Base-by-base conservation (phyloP, 2,888 invertebrate genomes). In the Apamea sordens region DNA sequence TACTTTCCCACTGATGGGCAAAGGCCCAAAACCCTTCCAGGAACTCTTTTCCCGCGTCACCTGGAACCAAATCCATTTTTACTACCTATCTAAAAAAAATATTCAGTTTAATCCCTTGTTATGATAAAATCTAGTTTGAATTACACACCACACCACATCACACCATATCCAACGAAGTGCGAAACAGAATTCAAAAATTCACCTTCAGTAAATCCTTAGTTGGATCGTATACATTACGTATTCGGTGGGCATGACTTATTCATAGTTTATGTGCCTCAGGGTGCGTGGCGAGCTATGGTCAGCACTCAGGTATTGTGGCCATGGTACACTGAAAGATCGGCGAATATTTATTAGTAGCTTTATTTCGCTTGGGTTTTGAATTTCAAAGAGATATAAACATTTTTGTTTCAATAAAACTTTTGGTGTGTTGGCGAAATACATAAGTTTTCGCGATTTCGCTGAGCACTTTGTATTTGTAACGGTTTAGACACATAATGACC, bases 201-300 rank as follows among this genome's bases (percentile, higher is more conserved):
- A 84, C 77, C 86, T 83, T 28, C 87, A 89, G 89, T 89, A 91
- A 91, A 91, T 89, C 88, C 84, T 86, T 73, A 79, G 75, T 76
- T 86, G 81, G 87, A 89, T 81, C 86, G 87, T 87, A 86, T 89
- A 83, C 90, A 90, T 92, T 89, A 85, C 86, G 86, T 89, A 91
- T 92, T 91, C 91, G 87, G 86, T 88, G 81, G 76, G 84, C 87
- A 90, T 91, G 89, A 90, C 86, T 93, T 92, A 92, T 92, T 92
- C 91, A 93, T 90, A 88, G 89, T 87, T 88, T 89, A 88, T 86
- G 87, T 88, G 87, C 85, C 83, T 82, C 82, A 50, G 75, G 81
- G 87, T 89, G 90, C 88, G 88, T 83, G 76, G 88, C 85, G 79
- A 79, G 80, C 84, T 56, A 85, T 88, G 90, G 91, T 90, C 86